Evolutionary conservation across 1,140 invertebrate species (phyloP).

Genomic region (Zaprionus davidi): DNA sequence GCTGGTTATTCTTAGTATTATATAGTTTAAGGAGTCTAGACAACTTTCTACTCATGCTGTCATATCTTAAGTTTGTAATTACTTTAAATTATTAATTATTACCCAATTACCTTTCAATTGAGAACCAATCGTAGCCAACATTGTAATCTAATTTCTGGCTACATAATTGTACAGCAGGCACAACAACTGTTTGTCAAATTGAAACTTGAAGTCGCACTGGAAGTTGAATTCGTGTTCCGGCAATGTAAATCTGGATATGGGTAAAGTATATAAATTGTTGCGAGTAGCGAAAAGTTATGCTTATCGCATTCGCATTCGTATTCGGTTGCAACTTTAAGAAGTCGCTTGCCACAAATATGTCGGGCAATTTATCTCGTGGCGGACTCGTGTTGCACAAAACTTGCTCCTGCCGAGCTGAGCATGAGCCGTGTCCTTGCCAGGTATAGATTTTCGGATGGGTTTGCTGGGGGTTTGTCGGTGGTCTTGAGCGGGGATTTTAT

Average conservation of each 20-base stretch:
- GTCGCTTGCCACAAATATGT: slow-evolving; percentile 53
- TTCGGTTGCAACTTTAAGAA: slow-evolving; percentile 58
- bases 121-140: not conserved
- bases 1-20: too few relatives aligned
- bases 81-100: not conserved
- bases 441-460: slow-evolving; percentile 5
- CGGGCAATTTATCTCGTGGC: slow-evolving; percentile 44
- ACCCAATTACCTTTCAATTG: not conserved
- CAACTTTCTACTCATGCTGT: too few relatives aligned
- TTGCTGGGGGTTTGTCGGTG: not conserved
- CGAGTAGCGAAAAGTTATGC: slow-evolving; percentile 65
- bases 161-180: not conserved
- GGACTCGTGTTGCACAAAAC: slow-evolving; percentile 39
- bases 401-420: slow-evolving; percentile 60
- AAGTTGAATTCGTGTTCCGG: not conserved
- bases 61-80: too few relatives aligned
- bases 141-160: not conserved
- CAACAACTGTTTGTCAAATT: slow-evolving; percentile 2
- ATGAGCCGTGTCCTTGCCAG: slow-evolving; percentile 55
- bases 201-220: slow-evolving; percentile 29
- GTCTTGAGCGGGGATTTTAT: slow-evolving; percentile 46
- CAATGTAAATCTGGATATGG: slow-evolving; percentile 20
- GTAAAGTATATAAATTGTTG: slow-evolving; percentile 69
- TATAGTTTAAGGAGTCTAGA: too few relatives aligned
- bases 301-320: slow-evolving; percentile 54